Evolutionary conservation across 2,888 invertebrate genomes (phyloP).

Genomic region (Euzetes globulus): DNA sequence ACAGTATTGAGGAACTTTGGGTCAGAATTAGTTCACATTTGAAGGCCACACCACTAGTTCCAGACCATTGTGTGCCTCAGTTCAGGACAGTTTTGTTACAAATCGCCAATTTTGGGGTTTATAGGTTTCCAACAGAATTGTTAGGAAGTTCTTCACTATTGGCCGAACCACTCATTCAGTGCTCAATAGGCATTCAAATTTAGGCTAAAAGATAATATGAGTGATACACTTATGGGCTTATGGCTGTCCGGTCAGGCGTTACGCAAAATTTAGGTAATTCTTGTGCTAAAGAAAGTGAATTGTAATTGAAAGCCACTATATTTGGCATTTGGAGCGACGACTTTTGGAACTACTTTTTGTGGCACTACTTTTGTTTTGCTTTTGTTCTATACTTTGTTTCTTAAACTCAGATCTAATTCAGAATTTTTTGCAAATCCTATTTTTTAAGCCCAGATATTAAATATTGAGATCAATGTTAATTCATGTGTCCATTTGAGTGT

Average conservation of each 20-base stretch:
- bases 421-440: background rate
- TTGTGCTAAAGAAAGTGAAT: background rate
- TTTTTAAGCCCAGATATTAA: conserved; percentile 2
- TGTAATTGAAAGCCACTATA: conserved; percentile 5
- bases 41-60: conserved; percentile 20
- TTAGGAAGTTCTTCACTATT: background rate
- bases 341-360: conserved; percentile 3
- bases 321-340: background rate
- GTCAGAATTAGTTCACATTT: conserved; percentile 25
- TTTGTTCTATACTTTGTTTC: background rate
- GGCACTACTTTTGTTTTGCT: background rate
- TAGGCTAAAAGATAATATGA: conserved; percentile 6
- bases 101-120: conserved; percentile 20
- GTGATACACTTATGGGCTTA: background rate
- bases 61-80: conserved; percentile 2
- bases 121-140: conserved; percentile 17
- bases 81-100: background rate
- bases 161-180: background rate
- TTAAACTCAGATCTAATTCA: background rate
- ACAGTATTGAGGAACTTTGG: conserved; percentile 30
- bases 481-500: conserved; percentile 17
- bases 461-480: conserved; percentile 23
- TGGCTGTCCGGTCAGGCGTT: background rate
- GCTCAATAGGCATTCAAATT: background rate
- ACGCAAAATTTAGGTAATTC: background rate